Evolutionary conservation across 2,113 vertebrate genomes (phyloP).

Genomic region (Lepisosteus oculatus): DNA sequence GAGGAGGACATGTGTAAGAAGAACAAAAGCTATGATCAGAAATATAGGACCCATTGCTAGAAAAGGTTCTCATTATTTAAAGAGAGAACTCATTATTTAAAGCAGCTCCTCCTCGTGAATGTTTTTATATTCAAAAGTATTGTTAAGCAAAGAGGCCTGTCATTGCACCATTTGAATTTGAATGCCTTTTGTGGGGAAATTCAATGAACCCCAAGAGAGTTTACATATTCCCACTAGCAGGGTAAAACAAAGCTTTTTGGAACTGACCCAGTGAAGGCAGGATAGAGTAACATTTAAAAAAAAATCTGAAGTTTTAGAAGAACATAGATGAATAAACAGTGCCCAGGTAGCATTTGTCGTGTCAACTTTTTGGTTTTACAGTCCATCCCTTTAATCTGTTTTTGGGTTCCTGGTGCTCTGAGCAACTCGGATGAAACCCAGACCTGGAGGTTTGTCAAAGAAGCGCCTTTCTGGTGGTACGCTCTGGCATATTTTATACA

Average conservation of each 20-base stretch:
- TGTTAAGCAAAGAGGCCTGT: constrained; percentile 40
- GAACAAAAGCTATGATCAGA: not conserved
- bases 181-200: constrained; percentile 34
- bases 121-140: constrained; percentile 13
- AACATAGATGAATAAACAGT: not conserved
- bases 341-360: not conserved
- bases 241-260: constrained; percentile 14
- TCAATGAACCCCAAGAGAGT: constrained; percentile 34
- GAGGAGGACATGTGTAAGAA: constrained; percentile 1
- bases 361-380: constrained; percentile 1
- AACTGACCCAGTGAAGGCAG: not conserved
- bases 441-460: constrained; percentile 24
- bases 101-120: not conserved
- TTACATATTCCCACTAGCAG: constrained; percentile 32
- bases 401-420: not conserved
- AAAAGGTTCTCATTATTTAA: not conserved
- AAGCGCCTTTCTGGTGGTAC: constrained; percentile 12
- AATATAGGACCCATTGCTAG: not conserved
- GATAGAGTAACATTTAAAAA: not conserved
- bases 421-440: constrained; percentile 7
- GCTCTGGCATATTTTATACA: constrained; percentile 31
- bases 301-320: not conserved
- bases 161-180: constrained; percentile 43
- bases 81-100: constrained; percentile 4
- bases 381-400: constrained; percentile 15